phyloP scores from a whole-genome alignment of 2,797 vertebrate genomes.

The Pangasius krempfi region DNA sequence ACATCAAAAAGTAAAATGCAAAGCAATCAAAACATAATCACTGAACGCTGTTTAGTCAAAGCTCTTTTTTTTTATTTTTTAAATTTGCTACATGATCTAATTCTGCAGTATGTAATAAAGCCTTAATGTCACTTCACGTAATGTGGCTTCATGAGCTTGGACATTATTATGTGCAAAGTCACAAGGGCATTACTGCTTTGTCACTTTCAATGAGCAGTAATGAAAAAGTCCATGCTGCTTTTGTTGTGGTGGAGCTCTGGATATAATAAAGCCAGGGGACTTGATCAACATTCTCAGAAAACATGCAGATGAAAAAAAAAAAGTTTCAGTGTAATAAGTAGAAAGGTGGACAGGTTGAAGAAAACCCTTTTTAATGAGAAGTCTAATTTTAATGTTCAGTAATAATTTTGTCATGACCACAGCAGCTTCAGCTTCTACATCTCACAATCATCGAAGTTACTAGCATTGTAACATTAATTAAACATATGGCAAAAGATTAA shows the following conservation, averaged over 20 bases:
- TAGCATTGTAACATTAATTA: background rate
- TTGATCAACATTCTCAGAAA: background rate
- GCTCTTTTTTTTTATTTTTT: slow-evolving; percentile 11
- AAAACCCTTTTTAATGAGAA: background rate
- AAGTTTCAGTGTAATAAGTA: background rate
- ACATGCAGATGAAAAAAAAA: background rate
- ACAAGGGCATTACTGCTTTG: slow-evolving; percentile 40
- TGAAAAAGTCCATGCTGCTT: slow-evolving; percentile 17
- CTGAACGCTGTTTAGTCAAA: slow-evolving; percentile 28
- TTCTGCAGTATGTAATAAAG: slow-evolving; percentile 29
- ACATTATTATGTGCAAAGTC: slow-evolving; percentile 45
- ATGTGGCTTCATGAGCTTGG: slow-evolving; percentile 37
- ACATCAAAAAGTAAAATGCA: background rate
- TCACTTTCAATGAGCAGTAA: slow-evolving; percentile 50
- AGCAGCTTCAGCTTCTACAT: background rate
- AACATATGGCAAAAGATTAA: too few relatives aligned
- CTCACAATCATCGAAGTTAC: background rate
- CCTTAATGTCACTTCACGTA: slow-evolving; percentile 49
- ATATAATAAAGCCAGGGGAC: background rate
- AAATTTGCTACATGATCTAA: slow-evolving; percentile 36
- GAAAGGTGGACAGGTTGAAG: background rate
- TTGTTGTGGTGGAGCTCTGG: slow-evolving; percentile 28
- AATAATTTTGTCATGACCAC: background rate
- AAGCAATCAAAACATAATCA: slow-evolving; percentile 24
- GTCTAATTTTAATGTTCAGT: background rate